Base-by-base conservation (phyloP, 2,888 invertebrate genomes). In the Tillus elongatus region DNA sequence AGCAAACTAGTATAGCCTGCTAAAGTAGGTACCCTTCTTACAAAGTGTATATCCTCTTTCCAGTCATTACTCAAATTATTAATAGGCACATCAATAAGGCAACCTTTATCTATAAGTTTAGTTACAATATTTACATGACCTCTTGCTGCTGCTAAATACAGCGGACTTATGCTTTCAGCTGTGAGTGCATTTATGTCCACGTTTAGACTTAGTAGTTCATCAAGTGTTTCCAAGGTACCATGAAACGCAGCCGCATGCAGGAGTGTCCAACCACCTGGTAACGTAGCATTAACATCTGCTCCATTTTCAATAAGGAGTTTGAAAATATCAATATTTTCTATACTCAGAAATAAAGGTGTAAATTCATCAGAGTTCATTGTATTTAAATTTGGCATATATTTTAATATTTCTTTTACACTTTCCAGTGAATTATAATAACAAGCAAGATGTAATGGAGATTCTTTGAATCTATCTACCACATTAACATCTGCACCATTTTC, bases 171-270 rank as follows among this genome's bases (percentile, higher is more conserved):
- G 6, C n/a, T 19, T 19, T 19, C 24, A 6, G 24, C 6, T 6
- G 6, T 19, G 24, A 19, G n/a, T n/a, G 24, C 24, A 19, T 19
- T 19, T 19, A 19, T 8, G n/a, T 19, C 24, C 6, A 19, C n/a
- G 6, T n/a, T n/a, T 19, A 6, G 6, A 8, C 6, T n/a, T 8
- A 19, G 6, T 19, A 19, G n/a, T n/a, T 19, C 24, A 6, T 19
- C n/a, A 19, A n/a, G 6, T 6, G n/a, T 8, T 19, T 19, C 24
- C 6, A 19, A 8, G 24, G 6, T 19, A 8, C 24, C 24, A 19
- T 19, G n/a, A 19, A 19, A 19, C 24, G 24, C 24, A 19, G n/a
- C 24, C 24, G n/a, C 6, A 19, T 19, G 24, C 24, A 19, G 6
- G 6, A 19, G 6, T 8, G 24, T 19, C 24, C 24, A 19, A 19